Evolutionary conservation across 2,888 invertebrate genomes (phyloP).

Genomic region (Sphecodes monilicornis): DNA sequence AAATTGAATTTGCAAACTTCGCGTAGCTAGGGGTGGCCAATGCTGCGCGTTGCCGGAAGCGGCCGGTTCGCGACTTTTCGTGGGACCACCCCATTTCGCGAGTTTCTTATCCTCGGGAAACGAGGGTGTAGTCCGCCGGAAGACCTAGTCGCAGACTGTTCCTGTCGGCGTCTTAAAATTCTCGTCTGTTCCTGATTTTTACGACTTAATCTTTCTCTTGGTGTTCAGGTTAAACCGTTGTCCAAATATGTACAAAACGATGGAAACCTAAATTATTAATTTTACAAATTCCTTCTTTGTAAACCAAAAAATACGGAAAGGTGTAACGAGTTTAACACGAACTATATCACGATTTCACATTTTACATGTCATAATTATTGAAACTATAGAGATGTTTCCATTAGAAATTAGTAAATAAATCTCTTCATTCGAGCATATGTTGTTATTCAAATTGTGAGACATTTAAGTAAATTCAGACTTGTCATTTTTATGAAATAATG

Average conservation of each 20-base stretch:
- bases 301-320: no score
- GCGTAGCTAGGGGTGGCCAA: conserved; percentile 27
- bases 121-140: not conserved
- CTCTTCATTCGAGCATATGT: no score
- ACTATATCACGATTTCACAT: no score
- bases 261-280: no score
- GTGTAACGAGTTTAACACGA: no score
- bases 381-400: no score
- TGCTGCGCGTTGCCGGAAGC: conserved; percentile 32
- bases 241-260: not conserved
- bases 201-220: not conserved
- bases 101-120: conserved; percentile 13
- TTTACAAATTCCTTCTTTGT: no score
- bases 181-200: not conserved
- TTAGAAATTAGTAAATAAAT: no score
- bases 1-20: conserved; percentile 73
- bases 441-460: no score
- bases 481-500: no score
- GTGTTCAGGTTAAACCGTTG: not conserved
- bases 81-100: conserved; percentile 13
- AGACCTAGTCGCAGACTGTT: not conserved
- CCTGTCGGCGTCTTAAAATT: not conserved
- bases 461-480: no score
- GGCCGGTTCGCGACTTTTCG: conserved; percentile 50
- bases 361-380: no score